phyloP scores from a whole-genome alignment of 2,888 invertebrate species.

The Entomobrya proxima region DNA sequence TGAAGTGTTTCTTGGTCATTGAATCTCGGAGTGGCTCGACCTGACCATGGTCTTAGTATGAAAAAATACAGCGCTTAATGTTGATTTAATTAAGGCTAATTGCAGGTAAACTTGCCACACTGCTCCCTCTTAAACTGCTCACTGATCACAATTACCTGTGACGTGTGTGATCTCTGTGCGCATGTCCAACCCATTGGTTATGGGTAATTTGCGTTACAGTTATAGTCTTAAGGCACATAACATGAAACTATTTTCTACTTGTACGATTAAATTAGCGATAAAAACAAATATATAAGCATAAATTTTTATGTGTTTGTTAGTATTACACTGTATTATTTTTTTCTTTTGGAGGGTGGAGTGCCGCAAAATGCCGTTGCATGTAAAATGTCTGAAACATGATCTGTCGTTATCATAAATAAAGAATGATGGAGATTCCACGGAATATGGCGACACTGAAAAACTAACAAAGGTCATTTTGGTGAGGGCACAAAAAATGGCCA shows the following conservation, averaged over 20 bases:
- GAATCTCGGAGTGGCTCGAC: not conserved
- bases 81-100: conserved; percentile 40
- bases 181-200: conserved; percentile 23
- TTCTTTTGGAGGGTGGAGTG: conserved; percentile 28
- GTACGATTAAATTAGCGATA: conserved; percentile 26
- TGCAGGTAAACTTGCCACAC: not conserved
- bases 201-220: not conserved
- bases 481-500: conserved; percentile 6
- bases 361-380: not conserved
- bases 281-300: conserved; percentile 3
- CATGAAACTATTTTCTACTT: conserved; percentile 13
- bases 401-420: not conserved
- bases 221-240: not conserved
- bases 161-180: not conserved
- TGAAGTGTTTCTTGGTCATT: not conserved
- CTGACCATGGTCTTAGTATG: not conserved
- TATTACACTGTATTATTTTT: not conserved
- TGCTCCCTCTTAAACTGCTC: not conserved
- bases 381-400: not conserved
- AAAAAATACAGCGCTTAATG: not conserved
- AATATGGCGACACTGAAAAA: conserved; percentile 26
- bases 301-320: not conserved
- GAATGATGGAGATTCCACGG: not conserved
- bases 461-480: conserved; percentile 18
- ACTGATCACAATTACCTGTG: not conserved